phyloP scores from a whole-genome alignment of 2,113 vertebrate species.

The Falco punctatus region DNA sequence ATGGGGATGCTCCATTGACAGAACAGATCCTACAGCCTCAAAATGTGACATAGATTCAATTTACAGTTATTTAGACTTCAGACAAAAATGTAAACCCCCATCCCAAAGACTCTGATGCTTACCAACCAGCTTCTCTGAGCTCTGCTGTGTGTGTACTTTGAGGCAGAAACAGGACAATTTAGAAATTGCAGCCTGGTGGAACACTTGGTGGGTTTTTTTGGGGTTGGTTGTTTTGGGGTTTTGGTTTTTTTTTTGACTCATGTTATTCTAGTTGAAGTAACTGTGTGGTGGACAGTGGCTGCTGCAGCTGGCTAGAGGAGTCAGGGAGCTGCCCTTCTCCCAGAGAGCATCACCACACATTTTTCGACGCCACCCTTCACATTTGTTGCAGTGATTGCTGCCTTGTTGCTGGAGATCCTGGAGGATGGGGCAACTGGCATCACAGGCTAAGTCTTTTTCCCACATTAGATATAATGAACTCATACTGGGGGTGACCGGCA shows the following conservation, averaged over 20 bases:
- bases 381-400: background rate
- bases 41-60: background rate
- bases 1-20: conserved; percentile 8
- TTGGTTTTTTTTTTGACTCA: background rate
- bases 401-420: background rate
- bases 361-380: background rate
- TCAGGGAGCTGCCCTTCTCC: background rate
- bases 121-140: background rate
- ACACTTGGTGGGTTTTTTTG: background rate
- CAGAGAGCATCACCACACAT: background rate
- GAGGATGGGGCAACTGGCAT: conserved; percentile 28
- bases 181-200: background rate
- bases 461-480: background rate
- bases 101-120: background rate
- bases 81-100: background rate
- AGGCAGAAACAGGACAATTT: background rate
- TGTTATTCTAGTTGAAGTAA: background rate
- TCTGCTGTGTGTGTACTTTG: background rate
- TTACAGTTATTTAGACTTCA: background rate
- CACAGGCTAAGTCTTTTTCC: conserved; percentile 35
- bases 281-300: background rate
- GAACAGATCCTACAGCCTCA: background rate
- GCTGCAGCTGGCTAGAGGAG: background rate
- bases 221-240: background rate
- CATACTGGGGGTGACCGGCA: background rate